Base-by-base conservation (phyloP, 2,113 vertebrate genomes). In the Sturnus vulgaris region DNA sequence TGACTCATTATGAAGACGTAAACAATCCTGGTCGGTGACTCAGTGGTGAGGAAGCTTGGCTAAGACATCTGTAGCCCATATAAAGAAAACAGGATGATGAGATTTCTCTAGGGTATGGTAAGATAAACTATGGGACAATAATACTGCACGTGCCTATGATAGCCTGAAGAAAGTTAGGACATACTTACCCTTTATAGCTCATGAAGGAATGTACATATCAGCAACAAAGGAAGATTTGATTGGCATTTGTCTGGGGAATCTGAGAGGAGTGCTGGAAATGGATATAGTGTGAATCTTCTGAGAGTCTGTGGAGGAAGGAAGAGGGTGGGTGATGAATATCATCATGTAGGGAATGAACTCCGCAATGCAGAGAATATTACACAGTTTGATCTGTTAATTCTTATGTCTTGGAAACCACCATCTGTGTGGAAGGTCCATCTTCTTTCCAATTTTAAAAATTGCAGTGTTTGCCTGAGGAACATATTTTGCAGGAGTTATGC, bases 51-150 rank as follows among this genome's bases (percentile, higher is more conserved):
- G 95, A 97, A 97, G 90, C 91, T 96, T 95, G 96, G 93, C 95
- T 95, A 76, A 97, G 91, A 97, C 96, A 97, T 97, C 97, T 97
- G 97, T 96, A 94, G 93, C 83, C 95, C 96, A 97, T 96, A 96
- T 96, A 97, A 97, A 97, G 96, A 97, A 97, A 97, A 97, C 97
- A 97, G 96, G 97, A 97, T 97, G 96, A 88, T 97, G 91, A 96
- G 92, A 95, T 97, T 97, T 96, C 97, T 97, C 93, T 89, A 61
- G 92, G 92, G 95, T 93, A 95, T 66, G 95, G 90, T 92, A 97
- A 95, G 96, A 96, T 97, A 97, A 97, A 97, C 97, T 95, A 91
- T 90, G 81, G 95, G 96, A 96, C 97, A 96, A 96, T 96, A 97
- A 97, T 96, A 92, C 76, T 95, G 96, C 97, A 97, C 92, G 94